Base-by-base conservation (phyloP, 2,888 invertebrate genomes). In the Arctia plantaginis region DNA sequence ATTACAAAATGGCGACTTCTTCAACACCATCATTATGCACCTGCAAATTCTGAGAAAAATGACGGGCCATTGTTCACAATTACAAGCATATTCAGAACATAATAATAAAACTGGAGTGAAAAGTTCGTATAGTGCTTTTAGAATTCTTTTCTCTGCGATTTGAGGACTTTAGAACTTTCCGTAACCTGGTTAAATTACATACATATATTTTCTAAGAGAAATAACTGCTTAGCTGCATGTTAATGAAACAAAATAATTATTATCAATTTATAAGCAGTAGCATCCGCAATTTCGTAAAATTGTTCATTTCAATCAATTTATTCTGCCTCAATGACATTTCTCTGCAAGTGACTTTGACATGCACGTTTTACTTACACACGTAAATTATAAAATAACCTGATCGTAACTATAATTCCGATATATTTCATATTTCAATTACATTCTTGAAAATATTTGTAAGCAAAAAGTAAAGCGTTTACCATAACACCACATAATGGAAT, bases 1-100 rank as follows among this genome's bases (percentile, higher is more conserved):
- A 83, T 80, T 84, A 88, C 86, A 90, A 90, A 90, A 90, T 89
- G 89, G 87, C 84, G 81, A 85, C 70, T 27, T 80, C 74, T 82
- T 80, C 73, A 79, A 66, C 77, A 69, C 71, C 66, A 55, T 72
- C 72, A 78, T 85, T 85, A 87, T 86, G 77, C 78, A 80, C 77
- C 80, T 71, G 73, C 69, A 59, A 74, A 76, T 80, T 77, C 77
- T 71, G 69, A 76, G 77, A 80, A 77, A 80, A 81, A 78, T 77
- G 70, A 74, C 66, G 66, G 62, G 72, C 71, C 69, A 77, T 72
- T 76, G 75, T 72, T 71, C 77, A 66, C n/a, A 70, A 69, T 75
- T 71, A 71, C 74, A 76, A 87, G 79, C 86, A 88, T 87, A 87
- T 85, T 86, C 80, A 86, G 62, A 69, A 62, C 41, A 62, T 41